Evolutionary conservation across 2,113 vertebrate genomes (phyloP).

Genomic region (Aspiorhynchus laticeps): DNA sequence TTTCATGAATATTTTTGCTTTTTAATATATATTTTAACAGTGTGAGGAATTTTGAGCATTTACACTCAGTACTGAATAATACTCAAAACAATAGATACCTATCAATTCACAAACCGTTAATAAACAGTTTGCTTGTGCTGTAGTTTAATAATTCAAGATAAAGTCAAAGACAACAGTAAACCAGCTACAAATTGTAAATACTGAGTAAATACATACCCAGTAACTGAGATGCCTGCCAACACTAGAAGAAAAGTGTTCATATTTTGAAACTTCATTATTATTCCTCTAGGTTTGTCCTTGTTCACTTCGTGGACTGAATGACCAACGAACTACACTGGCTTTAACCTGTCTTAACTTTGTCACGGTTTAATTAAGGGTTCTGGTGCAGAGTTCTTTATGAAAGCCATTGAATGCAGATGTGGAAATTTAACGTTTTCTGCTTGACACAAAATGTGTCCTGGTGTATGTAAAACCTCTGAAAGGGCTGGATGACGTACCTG

Average conservation of each 20-base stretch:
- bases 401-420: background rate
- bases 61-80: background rate
- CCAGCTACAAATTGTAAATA: background rate
- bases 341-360: background rate
- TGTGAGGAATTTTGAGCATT: background rate
- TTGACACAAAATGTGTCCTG: background rate
- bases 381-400: background rate
- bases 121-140: no score
- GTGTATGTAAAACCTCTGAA: background rate
- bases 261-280: background rate
- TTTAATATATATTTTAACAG: background rate
- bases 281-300: background rate
- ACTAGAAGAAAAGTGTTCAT: background rate
- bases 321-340: background rate
- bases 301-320: background rate
- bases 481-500: background rate
- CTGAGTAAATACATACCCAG: background rate
- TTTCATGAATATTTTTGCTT: background rate
- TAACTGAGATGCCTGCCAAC: background rate
- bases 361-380: background rate
- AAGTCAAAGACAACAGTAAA: background rate
- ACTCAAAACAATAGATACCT: background rate
- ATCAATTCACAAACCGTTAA: no score
- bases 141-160: background rate
- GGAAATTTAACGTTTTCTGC: background rate